Evolutionary conservation across 2,797 vertebrate genomes (phyloP).

Genomic region (Sebastolobus altivelis): DNA sequence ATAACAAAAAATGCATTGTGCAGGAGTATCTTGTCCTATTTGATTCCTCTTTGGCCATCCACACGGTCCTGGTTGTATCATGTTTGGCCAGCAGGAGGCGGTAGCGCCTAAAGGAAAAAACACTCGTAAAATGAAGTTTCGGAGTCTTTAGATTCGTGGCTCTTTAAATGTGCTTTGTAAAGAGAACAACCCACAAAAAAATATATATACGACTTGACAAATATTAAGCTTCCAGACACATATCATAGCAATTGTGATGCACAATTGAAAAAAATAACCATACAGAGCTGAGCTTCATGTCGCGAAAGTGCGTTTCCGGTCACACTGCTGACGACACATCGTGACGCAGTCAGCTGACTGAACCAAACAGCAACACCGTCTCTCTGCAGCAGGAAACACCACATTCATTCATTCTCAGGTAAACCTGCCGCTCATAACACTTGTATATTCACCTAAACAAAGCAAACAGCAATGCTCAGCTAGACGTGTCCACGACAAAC

Average conservation of each 20-base stretch:
- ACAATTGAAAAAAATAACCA: background rate
- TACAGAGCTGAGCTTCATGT: accelerated
- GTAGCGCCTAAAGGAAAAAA: background rate
- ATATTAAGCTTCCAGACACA: accelerated
- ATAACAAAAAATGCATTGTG: background rate
- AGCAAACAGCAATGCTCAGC: accelerated
- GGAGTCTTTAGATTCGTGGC: slow-evolving; percentile 4
- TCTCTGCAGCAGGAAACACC: slow-evolving; percentile 12
- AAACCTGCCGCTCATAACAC: background rate
- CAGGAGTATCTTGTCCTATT: too few relatives aligned
- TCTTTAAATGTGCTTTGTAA: background rate
- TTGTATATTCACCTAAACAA: background rate
- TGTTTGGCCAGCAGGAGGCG: slow-evolving; percentile 33
- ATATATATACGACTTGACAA: accelerated
- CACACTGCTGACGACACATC: background rate
- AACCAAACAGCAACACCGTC: background rate
- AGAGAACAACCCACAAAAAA: background rate
- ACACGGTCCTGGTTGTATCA: too few relatives aligned
- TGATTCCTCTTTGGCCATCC: background rate
- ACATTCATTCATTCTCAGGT: slow-evolving; percentile 45
- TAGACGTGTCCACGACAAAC: background rate
- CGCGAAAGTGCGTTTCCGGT: slow-evolving; percentile 58
- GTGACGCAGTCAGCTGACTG: slow-evolving; percentile 67
- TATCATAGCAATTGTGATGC: accelerated
- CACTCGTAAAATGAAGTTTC: background rate